Percentiles rank a stretch among this genome's conserved stretches.
These are phyloP conservation scores for Chelon labrosus DNA, from an alignment of 2,797 vertebrate genomes.

Conservation along the genomic window DNA sequence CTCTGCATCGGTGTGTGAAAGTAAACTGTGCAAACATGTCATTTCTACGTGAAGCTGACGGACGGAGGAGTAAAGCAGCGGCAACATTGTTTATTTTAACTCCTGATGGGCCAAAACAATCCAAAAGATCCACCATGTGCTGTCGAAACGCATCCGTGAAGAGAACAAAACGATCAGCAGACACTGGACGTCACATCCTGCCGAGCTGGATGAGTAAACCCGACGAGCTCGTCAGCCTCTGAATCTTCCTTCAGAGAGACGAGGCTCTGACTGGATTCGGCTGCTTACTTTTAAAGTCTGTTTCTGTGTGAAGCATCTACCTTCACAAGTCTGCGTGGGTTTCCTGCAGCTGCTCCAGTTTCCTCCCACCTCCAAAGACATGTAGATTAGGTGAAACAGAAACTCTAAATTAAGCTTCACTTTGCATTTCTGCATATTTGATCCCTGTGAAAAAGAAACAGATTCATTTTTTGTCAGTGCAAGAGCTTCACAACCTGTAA, in stretches of 20 bases:
- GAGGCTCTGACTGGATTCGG: neutral
- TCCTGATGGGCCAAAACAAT: constrained; percentile 13
- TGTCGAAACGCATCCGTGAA: neutral
- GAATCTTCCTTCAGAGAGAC: constrained; percentile 3
- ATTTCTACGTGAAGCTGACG: neutral
- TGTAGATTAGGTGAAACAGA: neutral
- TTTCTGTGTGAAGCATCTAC: neutral
- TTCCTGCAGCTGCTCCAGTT: neutral
- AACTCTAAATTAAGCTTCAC: neutral
- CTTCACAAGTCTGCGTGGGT: neutral
- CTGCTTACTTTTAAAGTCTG: constrained; percentile 2
- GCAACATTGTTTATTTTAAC: neutral
- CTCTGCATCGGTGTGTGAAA: neutral
- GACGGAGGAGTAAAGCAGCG: neutral
- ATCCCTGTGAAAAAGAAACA: no score
- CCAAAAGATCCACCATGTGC: neutral
- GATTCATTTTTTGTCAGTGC: no score
- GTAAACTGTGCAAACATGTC: neutral
- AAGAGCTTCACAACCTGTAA: no score
- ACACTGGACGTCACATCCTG: neutral
- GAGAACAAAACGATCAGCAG: constrained; percentile 1
- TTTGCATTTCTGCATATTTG: neutral
- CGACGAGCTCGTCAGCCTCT: neutral
- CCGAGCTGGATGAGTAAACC: neutral
- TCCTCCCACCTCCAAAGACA: neutral